A percentile compares a stretch with the other conserved stretches of the same genome.
These are phyloP conservation scores for Clarias platycephalus DNA, from an alignment of 2,797 vertebrate genomes.

Conservation along the genomic window DNA sequence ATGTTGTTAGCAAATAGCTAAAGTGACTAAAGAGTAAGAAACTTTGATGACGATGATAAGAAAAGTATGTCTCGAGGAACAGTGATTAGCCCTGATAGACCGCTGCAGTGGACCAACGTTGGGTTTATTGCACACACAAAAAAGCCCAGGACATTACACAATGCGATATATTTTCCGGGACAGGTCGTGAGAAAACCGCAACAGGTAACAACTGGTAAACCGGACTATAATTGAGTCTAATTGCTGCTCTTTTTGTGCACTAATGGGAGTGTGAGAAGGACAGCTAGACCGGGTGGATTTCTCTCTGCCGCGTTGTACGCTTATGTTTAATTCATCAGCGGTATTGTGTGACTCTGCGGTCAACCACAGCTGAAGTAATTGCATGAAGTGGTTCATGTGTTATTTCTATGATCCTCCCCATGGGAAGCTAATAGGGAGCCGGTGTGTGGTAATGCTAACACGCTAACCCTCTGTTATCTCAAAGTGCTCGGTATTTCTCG, in stretches of 20 bases:
- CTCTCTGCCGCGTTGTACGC: not conserved
- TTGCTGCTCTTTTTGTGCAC: not conserved
- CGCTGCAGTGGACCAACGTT: too few species aligned
- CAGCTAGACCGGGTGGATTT: not conserved
- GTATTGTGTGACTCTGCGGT: not conserved
- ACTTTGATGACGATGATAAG: too few species aligned
- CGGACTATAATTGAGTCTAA: not conserved
- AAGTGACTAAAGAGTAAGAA: too few species aligned
- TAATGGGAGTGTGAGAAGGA: not conserved
- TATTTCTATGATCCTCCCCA: not conserved
- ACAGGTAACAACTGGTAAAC: not conserved
- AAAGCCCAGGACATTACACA: too few species aligned
- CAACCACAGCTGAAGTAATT: constrained; percentile 2
- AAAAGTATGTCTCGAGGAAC: too few species aligned
- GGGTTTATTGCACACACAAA: too few species aligned
- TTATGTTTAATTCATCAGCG: constrained; percentile 6
- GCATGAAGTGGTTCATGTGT: not conserved
- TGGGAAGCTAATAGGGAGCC: not conserved
- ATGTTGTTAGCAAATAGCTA: too few species aligned
- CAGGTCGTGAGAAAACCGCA: too few species aligned
- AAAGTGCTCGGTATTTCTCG: not conserved
- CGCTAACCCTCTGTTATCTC: not conserved
- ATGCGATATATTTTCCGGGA: too few species aligned
- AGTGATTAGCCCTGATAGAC: too few species aligned
- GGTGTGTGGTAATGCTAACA: not conserved